Base-by-base conservation (phyloP, 2,888 invertebrate species). In the Monopis laevigella region DNA sequence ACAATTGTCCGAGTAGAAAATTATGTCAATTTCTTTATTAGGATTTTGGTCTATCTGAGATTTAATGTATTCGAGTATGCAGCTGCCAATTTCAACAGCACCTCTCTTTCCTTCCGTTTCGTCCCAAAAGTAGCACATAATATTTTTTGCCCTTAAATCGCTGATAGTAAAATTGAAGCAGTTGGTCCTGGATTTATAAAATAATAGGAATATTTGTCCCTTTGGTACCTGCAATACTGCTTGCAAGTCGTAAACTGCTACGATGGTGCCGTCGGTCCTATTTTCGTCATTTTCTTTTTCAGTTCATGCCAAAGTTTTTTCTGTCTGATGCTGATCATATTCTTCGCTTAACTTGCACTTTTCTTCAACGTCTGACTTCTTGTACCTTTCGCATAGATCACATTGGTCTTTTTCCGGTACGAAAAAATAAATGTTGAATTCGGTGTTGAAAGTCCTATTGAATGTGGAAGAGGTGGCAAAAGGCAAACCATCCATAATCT, bases 321-420 rank as follows among this genome's bases (percentile, higher is more conserved):
- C 41, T 35, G 14, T 35, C 26, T 35, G 41, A 17, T 41, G 40
- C 18, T 29, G 13, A 14, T 39, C 18, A n/a, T n/a, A n/a, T n/a
- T n/a, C n/a, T n/a, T n/a, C n/a, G n/a, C n/a, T n/a, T n/a, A n/a
- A n/a, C n/a, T 41, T 35, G n/a, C 26, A 6, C 17, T 49, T 53
- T 7, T 14, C 45, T 42, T 46, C 44, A 12, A 24, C 45, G 38
- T 43, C 35, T 8, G 47, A 30, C n/a, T 35, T 41, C 27, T 41
- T 26, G 41, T 41, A 41, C n/a, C n/a, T n/a, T n/a, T n/a, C n/a
- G n/a, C n/a, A n/a, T n/a, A n/a, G n/a, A n/a, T n/a, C n/a, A n/a
- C 52, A 51, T 38, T 34, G 30, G 40, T 52, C 51, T 48, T 51
- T 52, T 32, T 52, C 52, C 13, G 52, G 52, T 5, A 43, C 40